A percentile compares a stretch with the other conserved stretches of the same genome.
phyloP scores from a whole-genome alignment of 2,113 vertebrate genomes.

The Suricata suricatta region DNA sequence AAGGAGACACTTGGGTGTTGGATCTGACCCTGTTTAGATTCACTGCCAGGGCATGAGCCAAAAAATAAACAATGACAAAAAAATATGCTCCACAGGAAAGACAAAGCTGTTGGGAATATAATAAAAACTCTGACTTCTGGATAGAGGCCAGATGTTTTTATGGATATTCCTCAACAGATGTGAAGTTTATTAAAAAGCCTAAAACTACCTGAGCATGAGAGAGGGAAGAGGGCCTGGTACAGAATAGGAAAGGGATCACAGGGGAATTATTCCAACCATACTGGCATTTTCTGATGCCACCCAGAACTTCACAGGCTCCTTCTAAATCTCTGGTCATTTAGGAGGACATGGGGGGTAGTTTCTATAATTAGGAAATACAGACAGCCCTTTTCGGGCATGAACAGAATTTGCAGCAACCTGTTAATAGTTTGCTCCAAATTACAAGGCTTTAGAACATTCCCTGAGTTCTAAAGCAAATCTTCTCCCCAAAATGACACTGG shows the following conservation, averaged over 20 bases:
- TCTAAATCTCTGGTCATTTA: background rate
- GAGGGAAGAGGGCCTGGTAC: background rate
- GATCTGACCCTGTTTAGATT: conserved; percentile 32
- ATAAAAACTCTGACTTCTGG: conserved; percentile 53
- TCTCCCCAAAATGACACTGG: background rate
- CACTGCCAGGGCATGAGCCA: conserved; percentile 67
- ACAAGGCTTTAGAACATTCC: conserved; percentile 45
- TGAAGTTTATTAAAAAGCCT: conserved; percentile 45
- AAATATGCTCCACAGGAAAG: conserved; percentile 33
- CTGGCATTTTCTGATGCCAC: conserved; percentile 32
- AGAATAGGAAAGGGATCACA: background rate
- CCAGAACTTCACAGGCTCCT: conserved; percentile 58
- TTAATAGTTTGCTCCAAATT: conserved; percentile 52
- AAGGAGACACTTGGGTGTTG: background rate
- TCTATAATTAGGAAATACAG: background rate
- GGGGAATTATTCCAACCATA: background rate
- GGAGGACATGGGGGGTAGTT: background rate
- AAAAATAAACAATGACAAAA: background rate
- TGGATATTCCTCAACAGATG: conserved; percentile 41
- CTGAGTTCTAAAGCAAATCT: conserved; percentile 43
- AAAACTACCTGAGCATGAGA: background rate
- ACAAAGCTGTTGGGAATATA: conserved; percentile 50
- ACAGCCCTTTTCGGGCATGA: background rate
- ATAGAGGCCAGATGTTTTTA: conserved; percentile 55
- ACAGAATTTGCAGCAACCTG: conserved; percentile 56